Conservation (phyloP, 2,113 vertebrate species). For the Eclectus roratus region DNA sequence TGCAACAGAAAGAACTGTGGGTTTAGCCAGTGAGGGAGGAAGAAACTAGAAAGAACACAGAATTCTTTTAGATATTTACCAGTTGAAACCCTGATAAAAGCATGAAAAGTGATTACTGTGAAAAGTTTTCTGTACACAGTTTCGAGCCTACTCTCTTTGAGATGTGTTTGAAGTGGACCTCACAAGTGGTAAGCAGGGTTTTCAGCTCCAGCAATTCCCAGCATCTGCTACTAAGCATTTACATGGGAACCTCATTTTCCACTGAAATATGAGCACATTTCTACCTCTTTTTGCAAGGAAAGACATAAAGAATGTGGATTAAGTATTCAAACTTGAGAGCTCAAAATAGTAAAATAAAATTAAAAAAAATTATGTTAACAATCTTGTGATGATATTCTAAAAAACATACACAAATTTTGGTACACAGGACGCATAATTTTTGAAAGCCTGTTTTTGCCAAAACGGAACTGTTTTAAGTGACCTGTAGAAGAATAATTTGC, state of each 20-base stretch:
- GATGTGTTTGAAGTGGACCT: neutral
- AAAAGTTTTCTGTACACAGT: neutral
- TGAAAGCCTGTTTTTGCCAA: neutral
- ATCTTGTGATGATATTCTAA: neutral
- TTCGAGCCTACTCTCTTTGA: neutral
- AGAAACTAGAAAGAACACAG: neutral
- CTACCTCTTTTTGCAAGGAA: neutral
- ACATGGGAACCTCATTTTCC: neutral
- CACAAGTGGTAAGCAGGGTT: neutral
- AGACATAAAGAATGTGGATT: neutral
- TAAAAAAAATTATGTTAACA: neutral
- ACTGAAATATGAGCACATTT: neutral
- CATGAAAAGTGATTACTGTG: neutral
- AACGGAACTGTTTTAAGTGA: neutral
- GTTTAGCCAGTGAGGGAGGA: neutral
- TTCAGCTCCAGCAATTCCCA: neutral
- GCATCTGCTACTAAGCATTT: neutral
- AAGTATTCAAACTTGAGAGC: neutral
- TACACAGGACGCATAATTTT: neutral
- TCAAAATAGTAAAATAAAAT: neutral
- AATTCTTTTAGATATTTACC: neutral
- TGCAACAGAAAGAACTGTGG: neutral
- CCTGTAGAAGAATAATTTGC: neutral
- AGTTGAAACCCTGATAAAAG: neutral
- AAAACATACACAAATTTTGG: neutral